Conservation (phyloP, 2,888 invertebrate genomes). For the Abrostola triplasia region DNA sequence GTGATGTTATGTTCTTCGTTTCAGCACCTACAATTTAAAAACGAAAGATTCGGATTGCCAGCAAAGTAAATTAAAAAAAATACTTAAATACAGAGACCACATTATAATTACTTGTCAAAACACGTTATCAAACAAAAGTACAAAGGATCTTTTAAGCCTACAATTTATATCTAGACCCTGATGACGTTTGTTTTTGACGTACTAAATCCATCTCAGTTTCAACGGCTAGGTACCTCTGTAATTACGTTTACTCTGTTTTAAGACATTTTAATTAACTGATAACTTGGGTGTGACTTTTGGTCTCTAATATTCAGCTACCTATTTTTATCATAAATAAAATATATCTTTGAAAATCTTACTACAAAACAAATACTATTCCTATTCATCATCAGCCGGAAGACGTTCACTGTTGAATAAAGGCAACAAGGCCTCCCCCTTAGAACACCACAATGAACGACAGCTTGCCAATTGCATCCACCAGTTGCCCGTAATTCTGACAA, state of each 20-base stretch:
- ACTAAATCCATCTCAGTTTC: constrained; percentile 5
- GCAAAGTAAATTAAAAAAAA: background rate
- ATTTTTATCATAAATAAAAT: too few relatives aligned
- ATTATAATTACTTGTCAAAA: background rate
- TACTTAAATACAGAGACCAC: background rate
- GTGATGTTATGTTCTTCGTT: too few relatives aligned
- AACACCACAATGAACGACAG: too few relatives aligned
- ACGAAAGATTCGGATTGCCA: too few relatives aligned
- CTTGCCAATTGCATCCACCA: too few relatives aligned
- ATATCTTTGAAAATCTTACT: too few relatives aligned
- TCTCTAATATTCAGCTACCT: background rate
- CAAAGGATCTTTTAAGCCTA: constrained; percentile 3
- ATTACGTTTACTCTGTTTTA: background rate
- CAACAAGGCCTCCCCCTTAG: too few relatives aligned
- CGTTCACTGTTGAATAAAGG: too few relatives aligned
- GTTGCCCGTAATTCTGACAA: too few relatives aligned
- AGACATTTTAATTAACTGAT: background rate
- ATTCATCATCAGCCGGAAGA: too few relatives aligned
- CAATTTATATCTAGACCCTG: constrained; percentile 4
- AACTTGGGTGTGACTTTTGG: constrained; percentile 2
- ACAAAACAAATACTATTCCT: too few relatives aligned
- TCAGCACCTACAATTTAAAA: too few relatives aligned
- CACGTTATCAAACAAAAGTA: background rate
- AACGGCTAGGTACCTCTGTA: background rate
- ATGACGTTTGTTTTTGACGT: constrained; percentile 8